A percentile compares a stretch with the other conserved stretches of the same genome.
Evolutionary conservation across 2,797 vertebrate genomes (phyloP).

Genomic region (Sebastes variabilis): DNA sequence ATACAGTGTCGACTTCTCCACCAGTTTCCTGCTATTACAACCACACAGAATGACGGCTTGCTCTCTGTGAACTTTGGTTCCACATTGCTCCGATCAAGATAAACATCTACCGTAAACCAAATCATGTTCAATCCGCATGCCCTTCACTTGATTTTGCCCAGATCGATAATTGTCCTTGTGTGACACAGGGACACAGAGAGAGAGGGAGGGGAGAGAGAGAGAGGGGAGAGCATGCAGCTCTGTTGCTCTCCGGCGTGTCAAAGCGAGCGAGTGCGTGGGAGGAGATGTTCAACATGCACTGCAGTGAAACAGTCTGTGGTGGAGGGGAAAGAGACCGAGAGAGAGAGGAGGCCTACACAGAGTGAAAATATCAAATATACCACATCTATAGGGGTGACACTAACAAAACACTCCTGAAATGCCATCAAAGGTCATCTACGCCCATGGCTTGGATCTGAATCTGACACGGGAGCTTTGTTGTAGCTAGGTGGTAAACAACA

Average conservation of each 20-base stretch:
- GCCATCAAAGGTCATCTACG: neutral
- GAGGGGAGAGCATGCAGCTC: neutral
- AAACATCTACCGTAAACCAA: neutral
- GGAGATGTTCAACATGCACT: slow-evolving; percentile 37
- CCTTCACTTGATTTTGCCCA: neutral
- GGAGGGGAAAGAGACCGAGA: slow-evolving; percentile 12
- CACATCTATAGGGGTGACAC: slow-evolving; percentile 16
- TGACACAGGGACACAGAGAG: slow-evolving; percentile 24
- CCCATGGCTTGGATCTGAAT: neutral
- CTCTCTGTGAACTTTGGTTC: neutral
- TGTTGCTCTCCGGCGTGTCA: slow-evolving; percentile 44
- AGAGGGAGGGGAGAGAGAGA: neutral
- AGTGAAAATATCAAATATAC: slow-evolving; percentile 14
- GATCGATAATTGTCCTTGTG: slow-evolving; percentile 56
- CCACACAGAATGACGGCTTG: neutral
- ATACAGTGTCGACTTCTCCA: neutral
- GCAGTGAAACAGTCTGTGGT: slow-evolving; percentile 26
- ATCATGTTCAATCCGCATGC: neutral
- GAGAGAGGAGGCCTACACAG: neutral
- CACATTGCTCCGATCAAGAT: neutral
- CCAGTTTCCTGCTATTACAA: neutral
- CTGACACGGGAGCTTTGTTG: neutral
- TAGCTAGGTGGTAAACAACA: neutral
- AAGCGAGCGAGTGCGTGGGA: slow-evolving; percentile 54
- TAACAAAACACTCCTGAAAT: slow-evolving; percentile 17